Conservation (phyloP, 2,888 invertebrate species). For the Gryllus longicercus region DNA sequence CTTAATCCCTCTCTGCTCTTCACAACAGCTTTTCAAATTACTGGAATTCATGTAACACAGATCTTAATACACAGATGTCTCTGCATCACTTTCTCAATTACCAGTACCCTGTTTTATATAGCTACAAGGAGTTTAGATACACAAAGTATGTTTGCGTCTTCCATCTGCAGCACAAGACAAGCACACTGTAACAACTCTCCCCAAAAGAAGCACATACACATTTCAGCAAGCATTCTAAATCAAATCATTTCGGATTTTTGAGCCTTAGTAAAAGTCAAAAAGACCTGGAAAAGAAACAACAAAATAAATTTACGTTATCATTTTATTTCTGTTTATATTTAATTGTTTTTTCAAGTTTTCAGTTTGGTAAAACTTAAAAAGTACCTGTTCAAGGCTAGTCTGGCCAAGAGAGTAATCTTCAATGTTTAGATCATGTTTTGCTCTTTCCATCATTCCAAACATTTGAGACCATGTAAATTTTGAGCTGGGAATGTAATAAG, state of each 20-base stretch:
- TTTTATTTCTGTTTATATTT: not conserved
- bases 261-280: not conserved
- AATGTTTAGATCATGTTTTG: constrained; percentile 56
- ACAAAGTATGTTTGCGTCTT: too few relatives aligned
- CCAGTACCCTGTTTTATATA: too few relatives aligned
- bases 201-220: too few relatives aligned
- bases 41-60: too few relatives aligned
- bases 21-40: too few relatives aligned
- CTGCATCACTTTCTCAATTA: too few relatives aligned
- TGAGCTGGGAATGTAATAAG: constrained; percentile 64
- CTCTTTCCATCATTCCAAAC: constrained; percentile 66
- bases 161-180: too few relatives aligned
- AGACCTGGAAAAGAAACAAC: not conserved
- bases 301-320: not conserved
- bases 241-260: not conserved
- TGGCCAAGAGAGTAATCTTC: constrained; percentile 79
- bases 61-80: too few relatives aligned
- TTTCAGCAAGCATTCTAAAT: not conserved
- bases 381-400: constrained; percentile 76
- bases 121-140: too few relatives aligned
- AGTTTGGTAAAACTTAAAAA: not conserved
- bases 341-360: not conserved
- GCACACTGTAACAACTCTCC: too few relatives aligned
- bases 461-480: constrained; percentile 64
- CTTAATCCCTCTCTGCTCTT: too few relatives aligned